phyloP scores from a whole-genome alignment of 2,113 vertebrate species.

The Takifugu bimaculatus region DNA sequence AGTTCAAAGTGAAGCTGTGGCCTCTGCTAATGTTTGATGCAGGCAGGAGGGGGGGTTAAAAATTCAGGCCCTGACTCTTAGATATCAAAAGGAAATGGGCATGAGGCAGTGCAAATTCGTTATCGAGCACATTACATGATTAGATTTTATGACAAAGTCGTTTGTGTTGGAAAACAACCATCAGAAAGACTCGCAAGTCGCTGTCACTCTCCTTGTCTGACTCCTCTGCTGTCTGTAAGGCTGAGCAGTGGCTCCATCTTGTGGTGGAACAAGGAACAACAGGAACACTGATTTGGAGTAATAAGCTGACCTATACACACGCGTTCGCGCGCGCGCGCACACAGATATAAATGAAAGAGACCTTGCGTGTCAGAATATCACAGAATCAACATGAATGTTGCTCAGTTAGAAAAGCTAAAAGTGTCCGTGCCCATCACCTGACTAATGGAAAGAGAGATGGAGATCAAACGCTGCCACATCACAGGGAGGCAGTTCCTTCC shows the following conservation, averaged over 20 bases:
- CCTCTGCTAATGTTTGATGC: too few relatives aligned
- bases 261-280: slow-evolving; percentile 47
- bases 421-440: slow-evolving; percentile 44
- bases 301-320: neutral
- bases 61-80: too few relatives aligned
- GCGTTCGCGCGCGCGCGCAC: neutral
- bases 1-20: too few relatives aligned
- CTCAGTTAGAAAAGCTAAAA: slow-evolving; percentile 11
- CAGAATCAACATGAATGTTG: slow-evolving; percentile 1
- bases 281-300: neutral
- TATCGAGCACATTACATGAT: too few relatives aligned
- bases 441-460: slow-evolving; percentile 50
- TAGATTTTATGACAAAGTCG: too few relatives aligned
- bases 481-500: slow-evolving; percentile 45
- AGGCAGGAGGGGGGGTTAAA: too few relatives aligned
- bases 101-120: too few relatives aligned
- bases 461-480: slow-evolving; percentile 62
- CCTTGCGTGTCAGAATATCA: neutral
- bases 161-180: neutral
- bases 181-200: too few relatives aligned
- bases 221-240: neutral
- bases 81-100: too few relatives aligned
- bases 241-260: slow-evolving; percentile 61
- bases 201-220: too few relatives aligned
- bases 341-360: neutral